Evolutionary conservation across 2,888 invertebrate species (phyloP).

Genomic region (Phyto melanocephala): DNA sequence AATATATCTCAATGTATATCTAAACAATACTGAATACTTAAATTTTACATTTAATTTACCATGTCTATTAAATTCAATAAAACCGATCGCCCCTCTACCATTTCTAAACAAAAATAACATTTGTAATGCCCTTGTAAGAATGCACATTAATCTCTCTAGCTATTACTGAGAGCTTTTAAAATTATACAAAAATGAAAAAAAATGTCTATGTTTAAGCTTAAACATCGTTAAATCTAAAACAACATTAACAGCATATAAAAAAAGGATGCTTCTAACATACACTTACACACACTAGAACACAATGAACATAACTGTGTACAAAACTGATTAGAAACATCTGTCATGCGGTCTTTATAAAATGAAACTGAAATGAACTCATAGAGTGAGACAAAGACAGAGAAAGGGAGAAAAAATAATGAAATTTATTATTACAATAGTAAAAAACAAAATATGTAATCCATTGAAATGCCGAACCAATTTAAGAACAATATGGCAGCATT

Average conservation of each 20-base stretch:
- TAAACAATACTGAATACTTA: no score
- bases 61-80: no score
- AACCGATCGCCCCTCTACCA: no score
- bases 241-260: not conserved
- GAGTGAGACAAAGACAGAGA: not conserved
- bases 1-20: no score
- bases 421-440: conserved; percentile 22
- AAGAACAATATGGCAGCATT: conserved; percentile 60
- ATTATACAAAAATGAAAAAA: not conserved
- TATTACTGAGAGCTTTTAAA: conserved; percentile 26
- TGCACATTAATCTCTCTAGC: not conserved
- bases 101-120: no score
- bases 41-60: no score
- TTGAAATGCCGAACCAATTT: conserved; percentile 53
- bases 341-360: conserved; percentile 50
- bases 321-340: conserved; percentile 63
- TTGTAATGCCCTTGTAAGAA: not conserved
- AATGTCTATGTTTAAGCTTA: not conserved
- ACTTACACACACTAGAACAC: not conserved
- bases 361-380: conserved; percentile 30
- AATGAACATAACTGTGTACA: conserved; percentile 39
- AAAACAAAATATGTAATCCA: conserved; percentile 46
- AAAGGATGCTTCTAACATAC: not conserved
- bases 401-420: not conserved
- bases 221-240: not conserved